phyloP scores from a whole-genome alignment of 2,113 vertebrate genomes.

The Rhea americana region DNA sequence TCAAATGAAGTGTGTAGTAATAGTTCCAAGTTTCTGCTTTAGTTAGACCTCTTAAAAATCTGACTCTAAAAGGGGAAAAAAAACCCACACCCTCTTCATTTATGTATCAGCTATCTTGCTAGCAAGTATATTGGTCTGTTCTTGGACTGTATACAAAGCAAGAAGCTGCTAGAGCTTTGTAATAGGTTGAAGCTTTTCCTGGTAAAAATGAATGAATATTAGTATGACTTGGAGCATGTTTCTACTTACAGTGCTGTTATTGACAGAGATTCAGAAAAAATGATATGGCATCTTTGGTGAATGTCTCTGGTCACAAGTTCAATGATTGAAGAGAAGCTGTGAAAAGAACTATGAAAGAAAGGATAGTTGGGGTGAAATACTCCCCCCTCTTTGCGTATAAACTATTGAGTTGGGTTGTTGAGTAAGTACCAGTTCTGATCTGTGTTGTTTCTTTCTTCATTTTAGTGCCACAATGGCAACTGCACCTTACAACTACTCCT shows the following conservation, averaged over 20 bases:
- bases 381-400: no score
- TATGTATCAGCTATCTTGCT: not conserved
- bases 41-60: not conserved
- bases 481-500: conserved; percentile 98
- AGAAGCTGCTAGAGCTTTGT: not conserved
- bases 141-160: not conserved
- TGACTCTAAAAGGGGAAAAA: not conserved
- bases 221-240: not conserved
- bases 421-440: not conserved
- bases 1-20: not conserved
- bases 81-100: no score
- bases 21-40: not conserved
- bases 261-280: not conserved
- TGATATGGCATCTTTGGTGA: not conserved
- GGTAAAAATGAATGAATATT: not conserved
- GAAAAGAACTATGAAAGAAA: not conserved
- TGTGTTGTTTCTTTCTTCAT: conserved; percentile 6
- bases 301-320: not conserved
- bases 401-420: not conserved
- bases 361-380: accelerated
- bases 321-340: not conserved
- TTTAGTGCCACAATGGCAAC: conserved; percentile 93
- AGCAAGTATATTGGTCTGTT: not conserved
- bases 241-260: not conserved
- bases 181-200: not conserved